A percentile compares a stretch with the other conserved stretches of the same genome.
phyloP scores from a whole-genome alignment of 2,797 vertebrate genomes.

The Novumbra hubbsi region DNA sequence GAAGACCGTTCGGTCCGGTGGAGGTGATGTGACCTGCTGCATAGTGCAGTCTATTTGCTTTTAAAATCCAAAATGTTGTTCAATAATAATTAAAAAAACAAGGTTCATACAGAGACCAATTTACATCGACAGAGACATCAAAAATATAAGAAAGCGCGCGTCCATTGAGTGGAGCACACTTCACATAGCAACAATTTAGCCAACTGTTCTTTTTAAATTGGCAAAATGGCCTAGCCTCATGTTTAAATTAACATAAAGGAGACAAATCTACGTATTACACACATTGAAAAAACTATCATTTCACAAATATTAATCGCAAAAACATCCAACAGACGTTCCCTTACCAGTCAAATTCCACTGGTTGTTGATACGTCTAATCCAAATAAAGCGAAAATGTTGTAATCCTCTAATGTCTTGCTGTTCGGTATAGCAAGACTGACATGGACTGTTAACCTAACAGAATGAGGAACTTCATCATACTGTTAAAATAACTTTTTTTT shows the following conservation, averaged over 20 bases:
- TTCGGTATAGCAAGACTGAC: background rate
- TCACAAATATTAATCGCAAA: background rate
- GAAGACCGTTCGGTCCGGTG: background rate
- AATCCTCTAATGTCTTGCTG: background rate
- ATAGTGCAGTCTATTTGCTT: background rate
- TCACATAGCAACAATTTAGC: background rate
- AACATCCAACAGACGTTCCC: background rate
- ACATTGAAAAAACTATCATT: background rate
- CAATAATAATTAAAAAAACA: background rate
- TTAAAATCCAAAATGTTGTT: background rate
- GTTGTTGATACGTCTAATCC: background rate
- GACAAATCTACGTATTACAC: background rate
- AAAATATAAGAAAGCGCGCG: background rate
- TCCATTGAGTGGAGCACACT: background rate
- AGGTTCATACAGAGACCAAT: background rate
- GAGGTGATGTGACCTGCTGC: background rate
- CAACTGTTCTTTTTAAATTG: background rate
- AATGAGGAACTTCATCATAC: conserved; percentile 43
- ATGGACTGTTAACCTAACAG: background rate
- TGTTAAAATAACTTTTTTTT: conserved; percentile 31
- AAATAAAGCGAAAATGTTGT: conserved; percentile 4
- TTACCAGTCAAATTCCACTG: conserved; percentile 30
- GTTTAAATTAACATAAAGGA: background rate
- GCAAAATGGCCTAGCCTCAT: background rate
- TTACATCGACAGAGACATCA: background rate